Base-by-base conservation (phyloP, 2,888 invertebrate species). In the Acholoe squamosa region DNA sequence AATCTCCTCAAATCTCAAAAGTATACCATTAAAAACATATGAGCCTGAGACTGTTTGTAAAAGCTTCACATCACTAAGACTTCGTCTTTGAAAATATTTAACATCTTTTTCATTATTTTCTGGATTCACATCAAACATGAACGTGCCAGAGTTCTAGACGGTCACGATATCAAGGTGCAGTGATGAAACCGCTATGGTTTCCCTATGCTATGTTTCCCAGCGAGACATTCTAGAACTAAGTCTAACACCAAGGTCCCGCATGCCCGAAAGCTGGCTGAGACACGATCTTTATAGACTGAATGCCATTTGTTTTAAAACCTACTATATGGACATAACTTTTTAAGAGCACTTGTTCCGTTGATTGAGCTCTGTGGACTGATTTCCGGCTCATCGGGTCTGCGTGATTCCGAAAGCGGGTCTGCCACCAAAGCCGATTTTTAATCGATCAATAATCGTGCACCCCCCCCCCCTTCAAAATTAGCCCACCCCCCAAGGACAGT, bases 261-360 rank as follows among this genome's bases (percentile, higher is more conserved):
- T 28, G 25, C 71, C 71, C 71, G 25, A 71, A 25, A 14, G 61
- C 71, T 14, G 16, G 19, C 28, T 5, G 71, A 71, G 71, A 71
- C 71, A 28, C 61, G n/a, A n/a, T 61, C 22, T 19, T 25, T 25
- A 28, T 0, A 0, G 25, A n/a, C 25, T 25, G 19, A 71, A 22
- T 71, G 71, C 12, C 71, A 71, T 31, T 28, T 25, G 25, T 71
- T 71, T 31, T 71, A 28, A 28, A 71, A 71, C 31, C 71, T 71
- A 80, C 80, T 80, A 43, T n/a, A n/a, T 80, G 43, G 80, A 80
- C 80, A 43, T 80, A 28, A 71, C 71, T 71, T 71, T 71, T 71
- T 80, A 80, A 80, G 80, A 80, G 80, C 80, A 80, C 80, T 80
- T 80, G 80, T 80, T 33, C 19, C 80, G 34, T 80, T 80, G 80